Base-by-base conservation (phyloP, 2,113 vertebrate species). In the Anolis carolinensis region DNA sequence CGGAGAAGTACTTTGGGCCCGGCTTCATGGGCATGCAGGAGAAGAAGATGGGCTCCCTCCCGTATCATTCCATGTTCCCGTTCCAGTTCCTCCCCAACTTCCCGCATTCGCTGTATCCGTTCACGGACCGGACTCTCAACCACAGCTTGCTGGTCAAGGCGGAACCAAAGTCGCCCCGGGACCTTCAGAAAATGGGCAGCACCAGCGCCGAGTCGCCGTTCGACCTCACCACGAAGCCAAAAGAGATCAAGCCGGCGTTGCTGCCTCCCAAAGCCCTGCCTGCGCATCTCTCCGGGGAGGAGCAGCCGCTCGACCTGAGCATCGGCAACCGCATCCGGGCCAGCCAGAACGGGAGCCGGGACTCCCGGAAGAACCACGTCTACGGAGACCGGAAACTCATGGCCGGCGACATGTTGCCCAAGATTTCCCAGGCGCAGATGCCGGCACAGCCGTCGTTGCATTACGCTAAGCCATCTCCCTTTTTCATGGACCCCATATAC, bases 401-500 rank as follows among this genome's bases (percentile, higher is more conserved):
- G 68, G 83, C 95, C 39, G 95, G 96, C 6, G 98, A 99, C 13
- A 97, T 97, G 88, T 94, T 95, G 84, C 96, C 95, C 87, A 94
- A 95, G 90, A 96, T 97, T 52, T 97, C 97, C 87, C 97, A 97
- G 0, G 95, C 96, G 0, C 98, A 97, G 80, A 97, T 98, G 91
- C 97, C 98, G 84, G 98, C 97, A 85, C 97, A 98, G 86, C 97
- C 98, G 0, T 95, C 98, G 68, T 97, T 99, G 93, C 99, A 99
- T 95, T 99, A 99, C 0, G 98, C 99, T 94, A 99, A 99, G 96
- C 98, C 98, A 71, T 99, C 98, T 0, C 98, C 99, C 78, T 99
- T 99, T 95, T 99, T 99, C 97, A 99, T 99, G 98, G 99, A 99
- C 94, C 99, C 99, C 88, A 99, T 99, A 91, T 99, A 99, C 98